phyloP scores from a whole-genome alignment of 2,797 vertebrate species.

The Sebastes vulpes region DNA sequence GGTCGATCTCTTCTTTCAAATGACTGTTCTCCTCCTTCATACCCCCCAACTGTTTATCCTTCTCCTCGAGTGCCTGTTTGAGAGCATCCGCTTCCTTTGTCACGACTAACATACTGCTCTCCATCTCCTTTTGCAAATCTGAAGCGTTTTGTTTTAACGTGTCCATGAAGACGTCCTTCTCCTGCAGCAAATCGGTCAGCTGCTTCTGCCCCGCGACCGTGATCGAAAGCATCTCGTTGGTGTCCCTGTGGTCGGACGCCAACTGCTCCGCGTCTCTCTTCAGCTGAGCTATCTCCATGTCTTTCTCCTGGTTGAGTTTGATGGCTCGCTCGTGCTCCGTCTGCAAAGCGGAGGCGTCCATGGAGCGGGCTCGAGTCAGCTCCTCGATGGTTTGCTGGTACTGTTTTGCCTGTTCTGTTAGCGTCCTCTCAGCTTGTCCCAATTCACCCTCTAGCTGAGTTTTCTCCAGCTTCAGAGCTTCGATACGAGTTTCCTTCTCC shows the following conservation, averaged over 20 bases:
- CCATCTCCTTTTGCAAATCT: constrained; percentile 86
- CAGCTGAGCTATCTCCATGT: constrained; percentile 89
- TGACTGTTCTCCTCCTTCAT: constrained; percentile 99
- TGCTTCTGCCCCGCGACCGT: constrained; percentile 93
- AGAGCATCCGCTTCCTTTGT: constrained; percentile 83
- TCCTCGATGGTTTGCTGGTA: constrained; percentile 91
- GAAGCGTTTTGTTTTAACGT: constrained; percentile 86
- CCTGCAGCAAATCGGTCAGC: constrained; percentile 90
- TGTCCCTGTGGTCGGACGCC: constrained; percentile 88
- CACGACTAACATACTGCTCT: constrained; percentile 66
- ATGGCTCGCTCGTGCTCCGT: constrained; percentile 88
- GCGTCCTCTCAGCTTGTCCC: constrained; percentile 80
- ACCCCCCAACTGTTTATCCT: constrained; percentile 90
- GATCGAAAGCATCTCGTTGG: constrained; percentile 91
- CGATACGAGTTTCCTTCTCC: constrained; percentile 90
- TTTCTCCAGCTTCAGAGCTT: constrained; percentile 91
- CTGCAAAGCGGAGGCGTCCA: constrained; percentile 88
- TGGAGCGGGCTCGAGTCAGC: constrained; percentile 83
- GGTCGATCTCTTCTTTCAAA: constrained; percentile 95
- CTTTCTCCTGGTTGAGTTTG: constrained; percentile 91
- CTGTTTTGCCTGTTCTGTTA: constrained; percentile 87
- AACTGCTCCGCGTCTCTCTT: constrained; percentile 88
- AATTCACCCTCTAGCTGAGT: constrained; percentile 88
- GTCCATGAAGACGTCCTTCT: constrained; percentile 91
- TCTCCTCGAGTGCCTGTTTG: constrained; percentile 91